These are phyloP conservation scores for Echinops telfairi DNA, from an alignment of 2,113 vertebrate genomes.

Conservation along the genomic window DNA sequence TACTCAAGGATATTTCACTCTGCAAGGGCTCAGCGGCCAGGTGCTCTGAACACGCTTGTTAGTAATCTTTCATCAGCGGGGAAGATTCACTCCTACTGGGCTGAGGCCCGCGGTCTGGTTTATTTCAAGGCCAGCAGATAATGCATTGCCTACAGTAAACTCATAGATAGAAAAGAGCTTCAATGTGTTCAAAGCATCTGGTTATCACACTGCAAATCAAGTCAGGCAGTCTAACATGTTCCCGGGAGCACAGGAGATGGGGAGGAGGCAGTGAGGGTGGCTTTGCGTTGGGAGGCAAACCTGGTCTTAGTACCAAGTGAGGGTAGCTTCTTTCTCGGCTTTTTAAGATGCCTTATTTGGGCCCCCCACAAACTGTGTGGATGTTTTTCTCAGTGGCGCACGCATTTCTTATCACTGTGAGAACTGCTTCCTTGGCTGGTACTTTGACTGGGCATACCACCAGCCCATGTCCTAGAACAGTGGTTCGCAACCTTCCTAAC, in stretches of 20 bases:
- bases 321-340: background rate
- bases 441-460: conserved; percentile 1
- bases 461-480: background rate
- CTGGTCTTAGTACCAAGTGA: conserved; percentile 16
- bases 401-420: conserved; percentile 1
- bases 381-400: conserved; percentile 11
- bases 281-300: conserved; percentile 43
- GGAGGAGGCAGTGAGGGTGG: background rate
- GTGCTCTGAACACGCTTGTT: conserved; percentile 59
- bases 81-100: conserved; percentile 59
- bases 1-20: background rate
- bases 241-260: background rate
- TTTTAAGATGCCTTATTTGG: background rate
- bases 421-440: background rate
- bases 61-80: conserved; percentile 65
- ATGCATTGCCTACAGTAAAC: conserved; percentile 54
- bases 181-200: background rate
- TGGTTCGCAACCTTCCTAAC: too few relatives aligned
- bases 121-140: conserved; percentile 61
- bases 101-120: background rate
- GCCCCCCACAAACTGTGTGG: background rate
- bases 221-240: conserved; percentile 18
- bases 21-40: background rate
- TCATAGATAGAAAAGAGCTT: conserved; percentile 59
- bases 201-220: background rate